These are phyloP conservation scores for Stenodera caucasica DNA, from an alignment of 2,888 invertebrate species.

Conservation along the genomic window DNA sequence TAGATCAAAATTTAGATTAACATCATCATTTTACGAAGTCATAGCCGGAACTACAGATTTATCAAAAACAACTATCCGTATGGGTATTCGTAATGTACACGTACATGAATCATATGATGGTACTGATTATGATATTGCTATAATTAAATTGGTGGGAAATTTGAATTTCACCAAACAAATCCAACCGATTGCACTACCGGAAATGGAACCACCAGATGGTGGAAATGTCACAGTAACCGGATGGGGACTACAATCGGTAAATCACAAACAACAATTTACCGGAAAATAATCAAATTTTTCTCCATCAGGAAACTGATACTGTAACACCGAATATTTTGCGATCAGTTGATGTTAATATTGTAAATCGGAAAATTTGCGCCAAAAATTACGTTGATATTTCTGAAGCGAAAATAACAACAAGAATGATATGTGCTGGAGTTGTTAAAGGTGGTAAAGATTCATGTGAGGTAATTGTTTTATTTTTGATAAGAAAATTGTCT, in stretches of 20 bases:
- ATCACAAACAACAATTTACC: no score
- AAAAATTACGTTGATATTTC: neutral
- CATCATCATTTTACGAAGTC: neutral
- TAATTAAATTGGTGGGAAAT: neutral
- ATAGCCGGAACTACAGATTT: neutral
- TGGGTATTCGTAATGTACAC: neutral
- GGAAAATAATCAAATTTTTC: no score
- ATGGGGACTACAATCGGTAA: conserved; percentile 6
- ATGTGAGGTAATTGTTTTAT: neutral
- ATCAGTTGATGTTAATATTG: neutral
- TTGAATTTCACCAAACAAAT: neutral
- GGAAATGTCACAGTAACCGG: conserved; percentile 3
- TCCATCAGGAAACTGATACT: neutral
- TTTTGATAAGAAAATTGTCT: no score
- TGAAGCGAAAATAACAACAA: neutral
- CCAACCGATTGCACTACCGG: conserved; percentile 2
- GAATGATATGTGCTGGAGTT: conserved; percentile 13
- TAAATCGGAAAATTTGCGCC: neutral
- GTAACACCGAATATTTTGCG: neutral
- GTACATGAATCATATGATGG: neutral
- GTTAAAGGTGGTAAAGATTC: conserved; percentile 8
- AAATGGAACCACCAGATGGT: neutral
- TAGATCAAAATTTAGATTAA: neutral
- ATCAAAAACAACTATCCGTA: neutral
- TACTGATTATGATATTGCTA: neutral